A percentile compares a stretch with the other conserved stretches of the same genome.
phyloP scores from a whole-genome alignment of 1,140 invertebrate genomes.

The Phymastichus coffea region DNA sequence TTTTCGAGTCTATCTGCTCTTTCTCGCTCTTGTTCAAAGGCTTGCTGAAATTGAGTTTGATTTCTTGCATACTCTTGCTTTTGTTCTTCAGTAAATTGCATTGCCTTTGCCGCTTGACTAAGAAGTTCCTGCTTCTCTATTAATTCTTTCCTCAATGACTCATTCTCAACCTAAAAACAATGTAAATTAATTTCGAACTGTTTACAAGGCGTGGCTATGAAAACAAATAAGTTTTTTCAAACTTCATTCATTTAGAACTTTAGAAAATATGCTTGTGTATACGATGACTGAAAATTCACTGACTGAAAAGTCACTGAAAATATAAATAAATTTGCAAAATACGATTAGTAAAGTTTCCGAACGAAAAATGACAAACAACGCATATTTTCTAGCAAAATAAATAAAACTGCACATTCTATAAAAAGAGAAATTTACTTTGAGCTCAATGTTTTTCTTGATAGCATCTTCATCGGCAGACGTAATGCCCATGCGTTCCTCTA shows the following conservation, averaged over 20 bases:
- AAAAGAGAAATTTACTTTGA: constrained; percentile 66
- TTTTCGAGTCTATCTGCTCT: constrained; percentile 46
- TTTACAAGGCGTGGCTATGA: too few species aligned
- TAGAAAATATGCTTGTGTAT: too few species aligned
- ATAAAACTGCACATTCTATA: too few species aligned
- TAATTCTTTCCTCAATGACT: constrained; percentile 75
- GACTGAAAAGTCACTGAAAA: too few species aligned
- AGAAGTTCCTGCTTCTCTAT: constrained; percentile 80
- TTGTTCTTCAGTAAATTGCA: constrained; percentile 71
- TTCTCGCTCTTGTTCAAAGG: constrained; percentile 44
- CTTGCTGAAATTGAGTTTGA: constrained; percentile 45
- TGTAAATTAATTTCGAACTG: constrained; percentile 1
- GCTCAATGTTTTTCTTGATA: constrained; percentile 74
- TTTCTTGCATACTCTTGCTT: constrained; percentile 45
- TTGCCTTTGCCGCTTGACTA: constrained; percentile 77
- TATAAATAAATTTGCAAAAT: too few species aligned
- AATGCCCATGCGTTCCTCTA: constrained; percentile 80
- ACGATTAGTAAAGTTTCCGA: too few species aligned
- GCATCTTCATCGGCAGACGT: constrained; percentile 62
- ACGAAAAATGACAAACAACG: too few species aligned
- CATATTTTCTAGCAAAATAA: too few species aligned
- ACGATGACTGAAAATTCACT: too few species aligned
- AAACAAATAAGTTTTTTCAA: too few species aligned
- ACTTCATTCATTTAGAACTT: too few species aligned
- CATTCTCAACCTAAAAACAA: constrained; percentile 68